Conservation (phyloP, 2,797 vertebrate genomes). For the Muscicapa striata region DNA sequence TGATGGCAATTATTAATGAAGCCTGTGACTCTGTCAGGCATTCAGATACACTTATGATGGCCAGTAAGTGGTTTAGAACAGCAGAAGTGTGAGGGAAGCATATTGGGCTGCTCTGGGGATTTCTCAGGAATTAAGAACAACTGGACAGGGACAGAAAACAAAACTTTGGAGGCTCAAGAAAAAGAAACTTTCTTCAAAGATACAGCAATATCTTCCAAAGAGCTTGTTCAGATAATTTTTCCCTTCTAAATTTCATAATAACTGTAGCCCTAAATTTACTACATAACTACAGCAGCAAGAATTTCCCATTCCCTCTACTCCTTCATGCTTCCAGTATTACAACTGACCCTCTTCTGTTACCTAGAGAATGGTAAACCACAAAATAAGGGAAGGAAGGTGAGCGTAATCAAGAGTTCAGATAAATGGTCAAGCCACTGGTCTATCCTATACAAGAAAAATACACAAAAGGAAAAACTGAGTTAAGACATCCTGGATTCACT, state of each 20-base stretch:
- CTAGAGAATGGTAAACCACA: neutral
- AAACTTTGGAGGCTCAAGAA: neutral
- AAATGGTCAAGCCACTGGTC: neutral
- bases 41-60: neutral
- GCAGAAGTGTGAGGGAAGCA: neutral
- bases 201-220: neutral
- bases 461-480: neutral
- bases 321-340: neutral
- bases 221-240: neutral
- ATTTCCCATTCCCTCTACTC: neutral
- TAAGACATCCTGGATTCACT: neutral
- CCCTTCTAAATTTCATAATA: neutral
- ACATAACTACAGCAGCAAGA: neutral
- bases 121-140: slow-evolving; percentile 5
- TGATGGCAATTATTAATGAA: slow-evolving; percentile 21
- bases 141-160: neutral
- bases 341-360: neutral
- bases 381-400: neutral
- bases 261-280: neutral
- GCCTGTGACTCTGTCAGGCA: neutral
- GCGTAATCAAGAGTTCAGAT: neutral
- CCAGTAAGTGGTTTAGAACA: neutral
- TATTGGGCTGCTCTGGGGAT: neutral
- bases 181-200: neutral
- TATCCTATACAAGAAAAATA: neutral